phyloP scores from a whole-genome alignment of 2,888 invertebrate genomes.

The Torymus tubicola region DNA sequence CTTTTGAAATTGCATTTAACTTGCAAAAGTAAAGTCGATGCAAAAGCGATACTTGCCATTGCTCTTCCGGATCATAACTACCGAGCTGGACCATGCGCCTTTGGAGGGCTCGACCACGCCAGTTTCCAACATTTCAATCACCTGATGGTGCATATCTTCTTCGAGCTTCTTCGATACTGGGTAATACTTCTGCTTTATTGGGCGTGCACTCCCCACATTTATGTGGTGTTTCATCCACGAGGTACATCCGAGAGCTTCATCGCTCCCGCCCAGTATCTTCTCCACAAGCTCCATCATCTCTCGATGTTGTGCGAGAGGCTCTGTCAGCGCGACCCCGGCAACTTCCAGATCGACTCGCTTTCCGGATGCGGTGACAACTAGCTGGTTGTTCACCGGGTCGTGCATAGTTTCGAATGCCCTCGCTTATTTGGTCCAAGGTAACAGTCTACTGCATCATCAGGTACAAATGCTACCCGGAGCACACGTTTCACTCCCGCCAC shows the following conservation, averaged over 20 bases:
- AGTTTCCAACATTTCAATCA: not conserved
- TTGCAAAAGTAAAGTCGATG: conserved; percentile 45
- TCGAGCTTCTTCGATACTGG: conserved; percentile 16
- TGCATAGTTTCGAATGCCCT: no score
- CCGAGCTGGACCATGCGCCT: conserved; percentile 27
- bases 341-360: no score
- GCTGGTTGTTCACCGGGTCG: no score
- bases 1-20: conserved; percentile 23
- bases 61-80: conserved; percentile 26
- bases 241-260: not conserved
- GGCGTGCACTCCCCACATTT: not conserved
- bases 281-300: no score
- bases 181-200: conserved; percentile 36
- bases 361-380: no score
- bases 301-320: no score
- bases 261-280: no score
- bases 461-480: no score
- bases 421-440: no score
- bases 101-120: conserved; percentile 29
- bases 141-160: conserved; percentile 37
- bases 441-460: no score
- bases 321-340: no score
- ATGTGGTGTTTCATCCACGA: conserved; percentile 24
- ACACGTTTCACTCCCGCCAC: no score
- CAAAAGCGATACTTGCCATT: conserved; percentile 41